These are phyloP conservation scores for Anabas testudineus DNA, from an alignment of 2,797 vertebrate genomes.

Conservation along the genomic window DNA sequence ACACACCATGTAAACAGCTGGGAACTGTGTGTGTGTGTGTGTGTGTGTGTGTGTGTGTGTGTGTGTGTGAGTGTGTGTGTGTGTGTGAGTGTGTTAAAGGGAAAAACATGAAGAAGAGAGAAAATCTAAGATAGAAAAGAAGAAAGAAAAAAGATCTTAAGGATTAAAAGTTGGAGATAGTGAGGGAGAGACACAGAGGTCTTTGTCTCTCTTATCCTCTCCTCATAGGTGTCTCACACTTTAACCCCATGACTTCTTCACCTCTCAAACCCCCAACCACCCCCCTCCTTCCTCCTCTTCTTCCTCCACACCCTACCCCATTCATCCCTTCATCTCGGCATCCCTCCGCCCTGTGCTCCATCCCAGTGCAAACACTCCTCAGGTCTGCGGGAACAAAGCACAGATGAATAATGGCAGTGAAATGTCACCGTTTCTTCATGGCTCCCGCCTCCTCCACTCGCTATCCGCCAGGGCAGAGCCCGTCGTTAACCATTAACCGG, in stretches of 20 bases:
- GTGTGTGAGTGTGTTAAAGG: conserved; percentile 4
- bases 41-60: conserved; percentile 38
- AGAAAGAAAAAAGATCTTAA: background rate
- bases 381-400: conserved; percentile 81
- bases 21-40: conserved; percentile 43
- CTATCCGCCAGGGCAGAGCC: conserved; percentile 60
- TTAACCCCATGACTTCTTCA: conserved; percentile 80
- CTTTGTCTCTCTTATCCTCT: conserved; percentile 72
- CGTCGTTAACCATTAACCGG: conserved; percentile 84
- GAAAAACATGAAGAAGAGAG: conserved; percentile 3
- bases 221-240: conserved; percentile 70
- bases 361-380: conserved; percentile 85
- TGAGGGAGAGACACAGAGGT: conserved; percentile 50
- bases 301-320: conserved; percentile 66
- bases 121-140: background rate
- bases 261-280: conserved; percentile 55
- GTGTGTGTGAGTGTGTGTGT: conserved; percentile 1
- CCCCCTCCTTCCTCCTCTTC: conserved; percentile 24
- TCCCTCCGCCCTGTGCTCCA: conserved; percentile 72
- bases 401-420: conserved; percentile 86
- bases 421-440: conserved; percentile 85
- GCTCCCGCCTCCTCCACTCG: conserved; percentile 67
- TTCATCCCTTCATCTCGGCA: conserved; percentile 72
- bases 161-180: conserved; percentile 57
- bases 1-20: conserved; percentile 79